phyloP scores from a whole-genome alignment of 2,797 vertebrate species.

The Cyprinella venusta region DNA sequence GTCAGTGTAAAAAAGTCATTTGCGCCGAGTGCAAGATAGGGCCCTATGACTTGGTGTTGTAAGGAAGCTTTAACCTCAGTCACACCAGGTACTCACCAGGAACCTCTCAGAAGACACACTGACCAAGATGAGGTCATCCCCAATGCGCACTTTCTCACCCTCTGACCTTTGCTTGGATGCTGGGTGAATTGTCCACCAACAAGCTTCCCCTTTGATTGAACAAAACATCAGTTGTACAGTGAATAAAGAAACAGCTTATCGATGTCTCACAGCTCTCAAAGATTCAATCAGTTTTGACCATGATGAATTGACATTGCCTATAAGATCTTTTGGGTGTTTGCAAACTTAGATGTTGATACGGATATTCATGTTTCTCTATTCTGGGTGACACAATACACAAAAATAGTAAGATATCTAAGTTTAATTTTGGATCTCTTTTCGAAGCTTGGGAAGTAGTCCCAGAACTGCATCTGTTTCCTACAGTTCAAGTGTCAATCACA shows the following conservation, averaged over 20 bases:
- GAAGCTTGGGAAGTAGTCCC: conserved; percentile 43
- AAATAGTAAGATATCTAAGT: conserved; percentile 52
- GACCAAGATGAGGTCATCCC: conserved; percentile 97
- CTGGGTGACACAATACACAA: conserved; percentile 44
- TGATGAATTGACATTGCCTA: conserved; percentile 6
- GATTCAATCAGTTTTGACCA: conserved; percentile 5
- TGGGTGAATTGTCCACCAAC: conserved; percentile 99
- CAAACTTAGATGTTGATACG: conserved; percentile 51
- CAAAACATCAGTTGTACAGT: background rate
- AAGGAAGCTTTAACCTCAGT: background rate
- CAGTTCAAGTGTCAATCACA: conserved; percentile 52
- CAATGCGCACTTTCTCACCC: conserved; percentile 98
- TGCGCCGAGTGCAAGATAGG: no score
- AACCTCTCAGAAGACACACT: conserved; percentile 98
- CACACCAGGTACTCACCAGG: conserved; percentile 80
- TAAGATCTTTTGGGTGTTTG: conserved; percentile 6
- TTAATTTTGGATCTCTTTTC: conserved; percentile 46
- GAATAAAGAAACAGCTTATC: background rate
- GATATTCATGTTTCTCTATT: conserved; percentile 49
- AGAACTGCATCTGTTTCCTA: conserved; percentile 36
- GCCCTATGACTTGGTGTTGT: background rate
- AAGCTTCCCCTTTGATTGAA: conserved; percentile 86
- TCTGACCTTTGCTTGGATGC: conserved; percentile 98
- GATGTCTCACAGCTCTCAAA: background rate
- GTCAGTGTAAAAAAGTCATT: no score